phyloP scores from a whole-genome alignment of 2,797 vertebrate genomes.

The Dendrocincla fuliginosa region DNA sequence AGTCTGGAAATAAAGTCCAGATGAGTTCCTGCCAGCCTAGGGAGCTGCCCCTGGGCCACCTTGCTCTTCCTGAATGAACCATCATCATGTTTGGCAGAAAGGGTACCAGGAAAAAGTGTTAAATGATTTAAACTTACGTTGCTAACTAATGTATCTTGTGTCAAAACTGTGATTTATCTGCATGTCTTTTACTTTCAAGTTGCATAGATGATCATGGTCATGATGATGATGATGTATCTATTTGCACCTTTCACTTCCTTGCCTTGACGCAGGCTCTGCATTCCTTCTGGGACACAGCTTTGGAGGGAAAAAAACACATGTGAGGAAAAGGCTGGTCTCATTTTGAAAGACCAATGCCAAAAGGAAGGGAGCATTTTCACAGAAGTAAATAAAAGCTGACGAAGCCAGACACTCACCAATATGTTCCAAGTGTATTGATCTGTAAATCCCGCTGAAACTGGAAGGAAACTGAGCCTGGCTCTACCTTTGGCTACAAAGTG shows the following conservation, averaged over 20 bases:
- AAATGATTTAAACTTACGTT: neutral
- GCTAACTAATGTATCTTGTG: neutral
- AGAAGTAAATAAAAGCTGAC: neutral
- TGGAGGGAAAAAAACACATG: neutral
- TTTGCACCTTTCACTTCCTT: neutral
- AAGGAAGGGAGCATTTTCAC: neutral
- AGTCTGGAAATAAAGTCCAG: neutral
- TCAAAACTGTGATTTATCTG: neutral
- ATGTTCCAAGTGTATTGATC: neutral
- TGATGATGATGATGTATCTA: neutral
- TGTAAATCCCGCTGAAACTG: neutral
- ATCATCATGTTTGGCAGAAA: neutral
- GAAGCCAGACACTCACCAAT: neutral
- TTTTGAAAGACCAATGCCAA: neutral
- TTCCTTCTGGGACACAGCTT: neutral
- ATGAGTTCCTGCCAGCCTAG: neutral
- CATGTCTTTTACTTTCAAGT: neutral
- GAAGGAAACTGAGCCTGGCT: neutral
- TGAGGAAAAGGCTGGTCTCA: neutral
- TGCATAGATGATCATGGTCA: neutral
- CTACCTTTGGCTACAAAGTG: neutral
- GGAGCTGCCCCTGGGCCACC: neutral
- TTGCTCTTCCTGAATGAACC: neutral
- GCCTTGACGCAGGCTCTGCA: neutral
- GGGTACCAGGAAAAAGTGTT: neutral